phyloP scores from a whole-genome alignment of 2,113 vertebrate genomes.

The Orcinus orca region DNA sequence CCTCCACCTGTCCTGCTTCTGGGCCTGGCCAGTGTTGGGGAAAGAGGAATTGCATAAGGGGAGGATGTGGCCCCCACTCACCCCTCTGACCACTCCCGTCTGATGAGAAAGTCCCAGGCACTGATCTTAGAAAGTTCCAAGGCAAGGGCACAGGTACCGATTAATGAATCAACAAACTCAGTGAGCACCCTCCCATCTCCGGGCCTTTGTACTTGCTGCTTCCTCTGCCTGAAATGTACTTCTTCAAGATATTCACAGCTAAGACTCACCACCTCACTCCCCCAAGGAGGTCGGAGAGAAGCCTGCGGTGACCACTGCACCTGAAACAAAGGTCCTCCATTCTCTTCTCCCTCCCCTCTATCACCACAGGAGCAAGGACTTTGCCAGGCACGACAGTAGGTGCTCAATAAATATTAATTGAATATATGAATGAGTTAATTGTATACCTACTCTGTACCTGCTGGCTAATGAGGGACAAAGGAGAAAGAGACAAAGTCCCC shows the following conservation, averaged over 20 bases:
- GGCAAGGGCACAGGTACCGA: background rate
- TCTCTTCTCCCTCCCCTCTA: background rate
- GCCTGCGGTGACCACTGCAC: too few relatives aligned
- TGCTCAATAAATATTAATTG: background rate
- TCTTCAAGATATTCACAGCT: background rate
- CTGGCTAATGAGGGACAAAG: background rate
- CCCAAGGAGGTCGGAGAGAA: background rate
- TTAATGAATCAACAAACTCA: background rate
- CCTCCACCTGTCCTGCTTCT: background rate
- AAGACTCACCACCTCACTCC: background rate
- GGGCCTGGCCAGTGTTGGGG: too few relatives aligned
- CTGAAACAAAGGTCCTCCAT: background rate
- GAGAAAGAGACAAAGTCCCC: background rate
- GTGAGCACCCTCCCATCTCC: background rate
- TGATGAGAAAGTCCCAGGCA: background rate
- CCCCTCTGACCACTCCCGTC: background rate
- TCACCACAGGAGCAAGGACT: background rate
- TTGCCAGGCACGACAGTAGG: background rate
- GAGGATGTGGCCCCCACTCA: too few relatives aligned
- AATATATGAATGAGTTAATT: background rate
- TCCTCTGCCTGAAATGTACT: background rate
- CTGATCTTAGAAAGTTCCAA: background rate
- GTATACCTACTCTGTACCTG: background rate
- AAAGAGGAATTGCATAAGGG: background rate
- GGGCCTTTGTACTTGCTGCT: background rate